These are phyloP conservation scores for Ptychochromis oligacanthus DNA, from an alignment of 2,113 vertebrate genomes.

Conservation along the genomic window DNA sequence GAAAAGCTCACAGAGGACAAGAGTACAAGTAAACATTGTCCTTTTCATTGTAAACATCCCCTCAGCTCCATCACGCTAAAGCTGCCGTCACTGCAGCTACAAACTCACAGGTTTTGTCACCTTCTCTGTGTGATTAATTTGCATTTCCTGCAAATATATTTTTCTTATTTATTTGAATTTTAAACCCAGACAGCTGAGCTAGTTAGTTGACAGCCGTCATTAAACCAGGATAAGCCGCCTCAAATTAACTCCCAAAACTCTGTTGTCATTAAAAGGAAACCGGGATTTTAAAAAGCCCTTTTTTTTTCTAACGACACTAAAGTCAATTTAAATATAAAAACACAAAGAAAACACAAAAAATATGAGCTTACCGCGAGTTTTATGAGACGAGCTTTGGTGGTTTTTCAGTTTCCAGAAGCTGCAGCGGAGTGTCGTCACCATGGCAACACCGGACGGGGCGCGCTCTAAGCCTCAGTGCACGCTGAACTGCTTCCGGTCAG, in stretches of 20 bases:
- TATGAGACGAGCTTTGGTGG: background rate
- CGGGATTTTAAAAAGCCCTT: background rate
- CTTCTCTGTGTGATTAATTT: rapidly evolving
- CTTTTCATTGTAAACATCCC: too few relatives aligned
- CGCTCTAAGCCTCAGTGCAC: background rate
- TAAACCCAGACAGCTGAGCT: background rate
- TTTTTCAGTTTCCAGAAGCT: too few relatives aligned
- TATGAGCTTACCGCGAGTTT: background rate
- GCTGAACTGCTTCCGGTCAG: background rate
- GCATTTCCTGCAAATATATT: rapidly evolving
- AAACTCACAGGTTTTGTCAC: background rate
- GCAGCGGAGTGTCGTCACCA: background rate
- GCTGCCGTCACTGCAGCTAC: too few relatives aligned
- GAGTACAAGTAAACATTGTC: rapidly evolving
- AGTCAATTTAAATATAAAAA: rapidly evolving
- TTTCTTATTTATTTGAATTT: background rate
- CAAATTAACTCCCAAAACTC: too few relatives aligned
- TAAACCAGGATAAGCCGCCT: background rate
- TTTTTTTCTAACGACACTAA: too few relatives aligned
- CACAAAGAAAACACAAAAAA: background rate
- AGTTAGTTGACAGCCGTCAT: too few relatives aligned
- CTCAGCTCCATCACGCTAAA: background rate
- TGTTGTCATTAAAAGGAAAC: too few relatives aligned
- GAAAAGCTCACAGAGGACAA: background rate
- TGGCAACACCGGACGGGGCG: background rate